phyloP scores from a whole-genome alignment of 1,140 invertebrate species.

The Atopsyche davidsoni region DNA sequence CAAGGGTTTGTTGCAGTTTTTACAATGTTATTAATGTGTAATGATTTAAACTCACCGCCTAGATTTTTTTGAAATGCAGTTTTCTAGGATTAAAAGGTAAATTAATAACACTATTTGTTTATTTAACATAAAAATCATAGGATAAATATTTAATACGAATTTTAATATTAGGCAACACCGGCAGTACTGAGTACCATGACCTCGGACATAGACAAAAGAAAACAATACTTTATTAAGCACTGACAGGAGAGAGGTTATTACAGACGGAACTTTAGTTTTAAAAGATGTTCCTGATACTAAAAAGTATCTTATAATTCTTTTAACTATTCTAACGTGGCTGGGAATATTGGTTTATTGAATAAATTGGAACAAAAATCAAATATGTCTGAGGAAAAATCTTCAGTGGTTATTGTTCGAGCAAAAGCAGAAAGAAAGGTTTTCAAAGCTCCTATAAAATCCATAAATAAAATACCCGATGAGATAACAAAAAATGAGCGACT shows the following conservation, averaged over 20 bases:
- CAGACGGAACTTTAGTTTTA: background rate
- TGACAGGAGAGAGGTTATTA: background rate
- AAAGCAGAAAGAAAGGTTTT: conserved; percentile 72
- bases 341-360: background rate
- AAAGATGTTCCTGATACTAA: background rate
- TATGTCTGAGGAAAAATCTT: conserved; percentile 9
- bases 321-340: background rate
- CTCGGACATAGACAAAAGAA: background rate
- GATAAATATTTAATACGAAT: background rate
- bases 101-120: background rate
- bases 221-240: background rate
- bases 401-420: conserved; percentile 62
- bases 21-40: too few relatives aligned
- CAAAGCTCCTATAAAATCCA: conserved; percentile 58
- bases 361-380: background rate
- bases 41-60: too few relatives aligned
- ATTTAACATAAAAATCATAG: background rate
- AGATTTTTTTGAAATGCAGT: background rate
- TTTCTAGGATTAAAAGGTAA: background rate
- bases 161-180: background rate
- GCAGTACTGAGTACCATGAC: background rate
- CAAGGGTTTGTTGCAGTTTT: too few relatives aligned
- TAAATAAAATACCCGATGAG: conserved; percentile 77
- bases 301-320: background rate
- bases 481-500: conserved; percentile 74